phyloP scores from a whole-genome alignment of 1,140 invertebrate species.

The Phthorimaea operculella region DNA sequence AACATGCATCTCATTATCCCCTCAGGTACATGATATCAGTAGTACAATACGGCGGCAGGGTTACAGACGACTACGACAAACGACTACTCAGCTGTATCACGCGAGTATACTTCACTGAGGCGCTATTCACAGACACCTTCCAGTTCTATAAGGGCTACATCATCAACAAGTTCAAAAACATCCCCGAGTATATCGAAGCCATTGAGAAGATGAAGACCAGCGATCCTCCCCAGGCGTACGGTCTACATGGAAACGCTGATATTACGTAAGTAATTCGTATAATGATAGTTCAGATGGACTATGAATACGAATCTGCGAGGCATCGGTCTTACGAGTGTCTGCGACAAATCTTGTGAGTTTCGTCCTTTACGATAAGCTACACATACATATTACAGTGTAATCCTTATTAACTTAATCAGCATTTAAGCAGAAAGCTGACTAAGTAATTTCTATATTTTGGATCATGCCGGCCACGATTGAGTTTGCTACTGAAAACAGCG shows the following conservation, averaged over 20 bases:
- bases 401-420: too few relatives aligned
- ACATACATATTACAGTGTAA: too few relatives aligned
- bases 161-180: slow-evolving; percentile 82
- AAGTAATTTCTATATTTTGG: too few relatives aligned
- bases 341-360: too few relatives aligned
- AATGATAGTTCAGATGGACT: too few relatives aligned
- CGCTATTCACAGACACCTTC: slow-evolving; percentile 78
- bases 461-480: too few relatives aligned
- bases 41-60: slow-evolving; percentile 95
- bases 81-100: slow-evolving; percentile 88
- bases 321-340: too few relatives aligned
- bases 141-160: slow-evolving; percentile 92
- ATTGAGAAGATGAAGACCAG: slow-evolving; percentile 86
- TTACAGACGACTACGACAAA: slow-evolving; percentile 96
- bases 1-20: too few relatives aligned
- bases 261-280: slow-evolving; percentile 90
- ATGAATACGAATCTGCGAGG: background rate
- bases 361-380: too few relatives aligned
- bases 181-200: slow-evolving; percentile 86
- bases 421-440: too few relatives aligned
- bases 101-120: slow-evolving; percentile 89
- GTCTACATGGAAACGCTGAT: slow-evolving; percentile 94
- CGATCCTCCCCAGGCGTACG: slow-evolving; percentile 96
- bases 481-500: too few relatives aligned
- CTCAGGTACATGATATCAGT: slow-evolving; percentile 96